phyloP scores from a whole-genome alignment of 92 coral and sea anemone genomes.

The Scolanthus callimorphus region DNA sequence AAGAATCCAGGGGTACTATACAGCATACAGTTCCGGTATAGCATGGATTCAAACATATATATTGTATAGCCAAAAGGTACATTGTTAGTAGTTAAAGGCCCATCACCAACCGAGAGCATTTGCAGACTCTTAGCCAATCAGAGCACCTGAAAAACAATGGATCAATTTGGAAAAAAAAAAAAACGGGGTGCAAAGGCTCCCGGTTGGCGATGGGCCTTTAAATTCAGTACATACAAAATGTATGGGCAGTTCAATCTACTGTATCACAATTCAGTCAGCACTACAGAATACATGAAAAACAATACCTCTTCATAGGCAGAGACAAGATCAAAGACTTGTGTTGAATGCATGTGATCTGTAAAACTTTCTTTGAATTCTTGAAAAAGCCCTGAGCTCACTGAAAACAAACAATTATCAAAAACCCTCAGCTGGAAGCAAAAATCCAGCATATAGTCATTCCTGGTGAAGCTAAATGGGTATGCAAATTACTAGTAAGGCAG shows the following conservation, averaged over 20 bases:
- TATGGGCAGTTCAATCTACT: too few species aligned
- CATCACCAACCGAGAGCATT: too few species aligned
- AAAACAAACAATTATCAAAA: not conserved
- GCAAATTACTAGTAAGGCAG: too few species aligned
- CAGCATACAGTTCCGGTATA: not conserved
- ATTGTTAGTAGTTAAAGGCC: too few species aligned
- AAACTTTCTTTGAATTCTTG: conserved; percentile 79
- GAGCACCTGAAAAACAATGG: too few species aligned
- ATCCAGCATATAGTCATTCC: too few species aligned
- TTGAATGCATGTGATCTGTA: conserved; percentile 65
- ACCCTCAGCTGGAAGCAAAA: not conserved
- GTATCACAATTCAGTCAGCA: too few species aligned
- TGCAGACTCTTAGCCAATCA: too few species aligned
- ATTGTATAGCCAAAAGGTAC: not conserved
- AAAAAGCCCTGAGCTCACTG: conserved; percentile 82
- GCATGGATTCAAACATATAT: not conserved
- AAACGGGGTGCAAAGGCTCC: too few species aligned
- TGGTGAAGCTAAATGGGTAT: too few species aligned
- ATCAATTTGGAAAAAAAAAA: too few species aligned
- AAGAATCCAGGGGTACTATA: conserved; percentile 2
- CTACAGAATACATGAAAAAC: not conserved
- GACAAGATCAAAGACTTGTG: conserved; percentile 85
- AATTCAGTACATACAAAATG: not conserved
- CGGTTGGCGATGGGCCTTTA: too few species aligned
- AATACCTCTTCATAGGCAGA: conserved; percentile 84